These are phyloP conservation scores for Cairina moschata DNA, from an alignment of 2,113 vertebrate species.

Conservation along the genomic window DNA sequence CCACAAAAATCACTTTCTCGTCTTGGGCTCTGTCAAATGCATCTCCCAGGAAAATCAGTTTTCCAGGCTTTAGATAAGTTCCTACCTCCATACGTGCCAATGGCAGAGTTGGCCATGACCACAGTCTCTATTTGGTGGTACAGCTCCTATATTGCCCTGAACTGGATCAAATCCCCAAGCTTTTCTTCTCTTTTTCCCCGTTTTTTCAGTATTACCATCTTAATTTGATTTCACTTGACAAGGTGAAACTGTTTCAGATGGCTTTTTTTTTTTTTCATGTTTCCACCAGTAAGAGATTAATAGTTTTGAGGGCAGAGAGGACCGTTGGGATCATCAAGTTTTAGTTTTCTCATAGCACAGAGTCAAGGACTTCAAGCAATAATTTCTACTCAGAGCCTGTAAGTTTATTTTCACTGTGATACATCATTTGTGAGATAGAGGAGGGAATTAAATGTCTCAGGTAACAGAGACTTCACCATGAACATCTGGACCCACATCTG, in stretches of 20 bases:
- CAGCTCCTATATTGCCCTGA: not conserved
- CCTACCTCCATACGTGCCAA: not conserved
- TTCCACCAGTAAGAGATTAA: not conserved
- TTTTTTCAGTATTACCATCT: not conserved
- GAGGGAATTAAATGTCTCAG: not conserved
- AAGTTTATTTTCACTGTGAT: not conserved
- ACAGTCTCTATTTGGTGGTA: fast-evolving
- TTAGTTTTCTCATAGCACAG: not conserved
- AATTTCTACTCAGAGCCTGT: not conserved
- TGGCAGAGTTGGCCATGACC: not conserved
- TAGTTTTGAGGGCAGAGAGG: not conserved
- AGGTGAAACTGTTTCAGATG: not conserved
- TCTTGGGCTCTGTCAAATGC: not conserved
- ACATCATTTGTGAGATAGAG: not conserved
- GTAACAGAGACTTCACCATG: conserved; percentile 35
- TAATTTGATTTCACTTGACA: not conserved
- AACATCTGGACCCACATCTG: conserved; percentile 1
- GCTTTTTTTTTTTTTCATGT: not conserved
- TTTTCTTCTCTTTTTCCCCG: not conserved
- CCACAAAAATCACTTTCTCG: not conserved
- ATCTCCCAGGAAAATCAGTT: not conserved
- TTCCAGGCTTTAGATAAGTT: not conserved
- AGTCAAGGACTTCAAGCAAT: not conserved
- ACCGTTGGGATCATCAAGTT: not conserved
- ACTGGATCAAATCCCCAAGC: not conserved